Evolutionary conservation across 2,888 invertebrate species (phyloP).

Genomic region (Heliconius ismenius): DNA sequence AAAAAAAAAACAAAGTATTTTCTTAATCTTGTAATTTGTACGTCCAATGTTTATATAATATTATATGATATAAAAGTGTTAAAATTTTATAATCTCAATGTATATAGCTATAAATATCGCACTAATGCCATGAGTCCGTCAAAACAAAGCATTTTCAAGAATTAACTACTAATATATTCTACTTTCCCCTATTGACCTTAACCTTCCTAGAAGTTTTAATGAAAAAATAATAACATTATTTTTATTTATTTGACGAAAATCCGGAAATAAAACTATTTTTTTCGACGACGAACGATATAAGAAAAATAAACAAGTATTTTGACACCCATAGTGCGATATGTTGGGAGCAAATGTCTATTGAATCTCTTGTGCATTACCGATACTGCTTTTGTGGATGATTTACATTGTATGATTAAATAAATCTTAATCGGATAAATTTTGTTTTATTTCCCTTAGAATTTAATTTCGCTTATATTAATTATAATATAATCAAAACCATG

Average conservation of each 20-base stretch:
- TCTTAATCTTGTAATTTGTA: constrained; percentile 69
- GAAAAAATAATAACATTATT: neutral
- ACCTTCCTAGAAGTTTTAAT: too few species aligned
- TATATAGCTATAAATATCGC: constrained; percentile 57
- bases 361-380: constrained; percentile 78
- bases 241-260: too few species aligned
- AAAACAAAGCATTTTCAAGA: neutral
- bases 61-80: constrained; percentile 58
- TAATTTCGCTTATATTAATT: neutral
- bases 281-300: neutral
- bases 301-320: neutral
- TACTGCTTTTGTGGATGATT: constrained; percentile 75
- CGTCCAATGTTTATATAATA: constrained; percentile 65
- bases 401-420: constrained; percentile 65
- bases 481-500: too few species aligned
- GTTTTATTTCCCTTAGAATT: constrained; percentile 38
- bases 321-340: constrained; percentile 36
- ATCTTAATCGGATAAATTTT: constrained; percentile 56
- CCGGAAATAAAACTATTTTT: neutral
- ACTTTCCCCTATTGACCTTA: too few species aligned
- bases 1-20: constrained; percentile 54
- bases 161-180: neutral
- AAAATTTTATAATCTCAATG: constrained; percentile 62
- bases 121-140: neutral
- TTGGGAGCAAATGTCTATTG: constrained; percentile 69